Evolutionary conservation across 2,797 vertebrate species (phyloP).

Genomic region (Botia kubotai): DNA sequence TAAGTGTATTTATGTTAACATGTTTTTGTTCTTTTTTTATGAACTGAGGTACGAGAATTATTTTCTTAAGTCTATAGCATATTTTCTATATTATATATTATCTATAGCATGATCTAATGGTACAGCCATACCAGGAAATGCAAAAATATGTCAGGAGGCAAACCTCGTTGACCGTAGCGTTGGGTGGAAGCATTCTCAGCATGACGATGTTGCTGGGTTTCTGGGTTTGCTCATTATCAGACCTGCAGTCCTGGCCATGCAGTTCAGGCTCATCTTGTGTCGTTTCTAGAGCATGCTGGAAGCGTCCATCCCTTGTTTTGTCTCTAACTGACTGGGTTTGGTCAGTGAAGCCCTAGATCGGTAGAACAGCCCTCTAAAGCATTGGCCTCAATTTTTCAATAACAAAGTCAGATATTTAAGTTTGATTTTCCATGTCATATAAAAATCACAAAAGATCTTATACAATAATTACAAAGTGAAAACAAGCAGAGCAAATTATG

Average conservation of each 20-base stretch:
- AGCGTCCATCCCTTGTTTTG: conserved; percentile 55
- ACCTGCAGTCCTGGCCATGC: conserved; percentile 90
- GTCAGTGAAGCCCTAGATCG: conserved; percentile 64
- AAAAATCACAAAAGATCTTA: neutral
- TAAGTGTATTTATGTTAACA: too few relatives aligned
- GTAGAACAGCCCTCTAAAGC: neutral
- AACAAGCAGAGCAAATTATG: too few relatives aligned
- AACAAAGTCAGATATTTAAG: neutral
- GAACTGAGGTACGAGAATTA: too few relatives aligned
- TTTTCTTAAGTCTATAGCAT: too few relatives aligned
- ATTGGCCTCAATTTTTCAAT: neutral
- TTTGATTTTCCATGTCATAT: neutral
- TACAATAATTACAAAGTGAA: too few relatives aligned
- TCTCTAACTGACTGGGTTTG: conserved; percentile 58
- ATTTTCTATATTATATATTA: too few relatives aligned
- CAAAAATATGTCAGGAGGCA: conserved; percentile 15
- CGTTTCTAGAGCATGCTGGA: conserved; percentile 55
- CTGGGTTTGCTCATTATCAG: conserved; percentile 83
- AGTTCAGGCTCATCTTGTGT: conserved; percentile 79
- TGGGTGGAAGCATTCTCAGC: conserved; percentile 90
- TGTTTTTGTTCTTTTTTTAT: too few relatives aligned
- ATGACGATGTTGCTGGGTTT: conserved; percentile 93
- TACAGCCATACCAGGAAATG: too few relatives aligned
- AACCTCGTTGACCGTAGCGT: conserved; percentile 88
- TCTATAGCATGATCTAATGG: too few relatives aligned